These are phyloP conservation scores for Camponotus fellah DNA, from an alignment of 2,888 invertebrate species.

Conservation along the genomic window DNA sequence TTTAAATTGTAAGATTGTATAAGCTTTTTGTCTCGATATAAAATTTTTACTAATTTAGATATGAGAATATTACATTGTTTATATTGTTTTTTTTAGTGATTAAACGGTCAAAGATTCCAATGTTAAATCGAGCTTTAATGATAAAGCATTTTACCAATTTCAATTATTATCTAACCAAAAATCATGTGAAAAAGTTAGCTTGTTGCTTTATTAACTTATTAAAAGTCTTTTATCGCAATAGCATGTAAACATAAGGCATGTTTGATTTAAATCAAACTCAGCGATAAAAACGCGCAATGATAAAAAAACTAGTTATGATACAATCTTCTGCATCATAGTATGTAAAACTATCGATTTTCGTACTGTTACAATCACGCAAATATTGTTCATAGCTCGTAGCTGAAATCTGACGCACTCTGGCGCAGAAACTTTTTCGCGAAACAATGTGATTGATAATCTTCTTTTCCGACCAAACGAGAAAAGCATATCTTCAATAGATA, in stretches of 20 bases:
- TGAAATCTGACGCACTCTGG: not conserved
- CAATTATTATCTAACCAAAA: constrained; percentile 31
- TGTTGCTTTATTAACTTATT: constrained; percentile 7
- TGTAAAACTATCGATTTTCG: not conserved
- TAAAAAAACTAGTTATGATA: not conserved
- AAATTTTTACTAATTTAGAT: not conserved
- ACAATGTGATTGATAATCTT: constrained; percentile 15
- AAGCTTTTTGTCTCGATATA: not conserved
- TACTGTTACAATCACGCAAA: not conserved
- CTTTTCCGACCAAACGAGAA: not conserved
- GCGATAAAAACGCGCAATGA: not conserved
- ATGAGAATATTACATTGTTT: not conserved
- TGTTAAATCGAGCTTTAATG: constrained; percentile 22
- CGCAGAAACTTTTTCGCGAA: not conserved
- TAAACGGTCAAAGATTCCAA: not conserved
- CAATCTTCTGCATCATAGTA: not conserved
- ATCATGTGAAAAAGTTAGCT: constrained; percentile 9
- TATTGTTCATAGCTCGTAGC: not conserved
- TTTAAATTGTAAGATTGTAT: not conserved
- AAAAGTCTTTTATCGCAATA: constrained; percentile 39
- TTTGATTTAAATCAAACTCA: constrained; percentile 30
- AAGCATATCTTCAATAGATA: constrained; percentile 35
- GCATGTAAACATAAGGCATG: constrained; percentile 5
- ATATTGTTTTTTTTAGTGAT: not conserved
- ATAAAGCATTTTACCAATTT: constrained; percentile 37